Evolutionary conservation across 1,140 invertebrate genomes (phyloP), one percentile per base, ranked within the genome.

Genomic region (Drosophila elegans): DNA sequence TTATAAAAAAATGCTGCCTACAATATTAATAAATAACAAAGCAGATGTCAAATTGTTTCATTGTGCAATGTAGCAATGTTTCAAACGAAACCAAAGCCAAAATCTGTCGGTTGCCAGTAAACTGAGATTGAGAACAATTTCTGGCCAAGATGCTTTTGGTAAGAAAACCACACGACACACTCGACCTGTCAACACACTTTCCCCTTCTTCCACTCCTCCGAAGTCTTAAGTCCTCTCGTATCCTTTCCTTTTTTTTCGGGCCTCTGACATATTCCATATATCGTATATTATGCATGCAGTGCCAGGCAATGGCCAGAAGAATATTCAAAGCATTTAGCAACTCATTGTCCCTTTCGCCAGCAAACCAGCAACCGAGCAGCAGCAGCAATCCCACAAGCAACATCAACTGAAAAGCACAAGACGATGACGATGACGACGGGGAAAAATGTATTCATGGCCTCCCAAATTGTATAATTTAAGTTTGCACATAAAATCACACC

Each of bases 261-360:
- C 39, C 42, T 61, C 71, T 66, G 72, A 77, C 63, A 77, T 74
- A 61, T 29, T 29, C 63, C 63, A 77, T 57, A 75, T 75, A 76
- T 80, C 42, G 71, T 71, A 80, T 63, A 78, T 89, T 89, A 89
- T 89, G 84, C 84, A 89, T 89, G 85, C 84, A 89, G 61, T 59
- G 49, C 61, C 75, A 74, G 76, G 66, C 76, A 84, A 69, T 84
- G 80, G 74, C 73, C 84, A 78, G 68, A 89, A 84, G 80, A 84
- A 89, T 90, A 89, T 89, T 89, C 84, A 89, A 89, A 80, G 84
- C 84, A 84, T 89, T 89, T 89, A 89, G 80, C 84, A 89, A 89
- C 84, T 89, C 84, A 89, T 89, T 88, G 84, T 88, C 84, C 83
- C 80, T 84, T 88, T 89, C 76, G 69, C 49, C 82, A 73, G 46